phyloP scores from a whole-genome alignment of 1,140 invertebrate species.

The Monochamus saltuarius region DNA sequence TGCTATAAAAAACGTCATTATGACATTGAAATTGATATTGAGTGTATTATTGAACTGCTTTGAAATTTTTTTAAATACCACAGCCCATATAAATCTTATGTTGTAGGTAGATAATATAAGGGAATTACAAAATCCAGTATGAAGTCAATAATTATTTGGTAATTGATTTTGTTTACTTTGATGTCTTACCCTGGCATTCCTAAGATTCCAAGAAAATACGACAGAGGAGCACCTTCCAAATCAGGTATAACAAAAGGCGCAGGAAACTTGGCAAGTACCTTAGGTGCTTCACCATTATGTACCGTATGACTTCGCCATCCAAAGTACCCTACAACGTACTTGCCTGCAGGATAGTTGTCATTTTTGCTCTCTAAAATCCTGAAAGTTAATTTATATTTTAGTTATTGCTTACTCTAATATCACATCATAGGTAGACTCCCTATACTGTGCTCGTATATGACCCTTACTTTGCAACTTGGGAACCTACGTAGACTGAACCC shows the following conservation, averaged over 20 bases:
- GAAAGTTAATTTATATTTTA: slow-evolving; percentile 27
- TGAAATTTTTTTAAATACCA: too few species aligned
- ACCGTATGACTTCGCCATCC: slow-evolving; percentile 61
- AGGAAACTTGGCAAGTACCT: not conserved
- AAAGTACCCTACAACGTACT: slow-evolving; percentile 54
- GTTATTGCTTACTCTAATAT: not conserved
- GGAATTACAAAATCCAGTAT: too few species aligned
- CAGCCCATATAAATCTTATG: too few species aligned
- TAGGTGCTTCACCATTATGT: slow-evolving; percentile 5
- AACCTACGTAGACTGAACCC: slow-evolving; percentile 19
- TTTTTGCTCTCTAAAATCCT: slow-evolving; percentile 53
- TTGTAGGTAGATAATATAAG: too few species aligned
- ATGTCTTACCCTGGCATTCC: slow-evolving; percentile 32
- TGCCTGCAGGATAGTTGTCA: slow-evolving; percentile 53
- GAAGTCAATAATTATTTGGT: too few species aligned
- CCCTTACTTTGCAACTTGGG: slow-evolving; percentile 29
- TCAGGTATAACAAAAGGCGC: slow-evolving; percentile 45
- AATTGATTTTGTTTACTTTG: not conserved
- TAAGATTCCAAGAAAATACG: slow-evolving; percentile 41
- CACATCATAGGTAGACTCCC: too few species aligned
- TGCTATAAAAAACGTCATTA: too few species aligned
- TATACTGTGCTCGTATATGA: too few species aligned
- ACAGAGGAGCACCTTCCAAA: slow-evolving; percentile 52
- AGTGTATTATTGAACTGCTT: too few species aligned
- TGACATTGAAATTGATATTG: too few species aligned